A percentile compares a stretch with the other conserved stretches of the same genome.
Evolutionary conservation across 2,888 invertebrate genomes (phyloP).

Genomic region (Cheilosia vulpina): DNA sequence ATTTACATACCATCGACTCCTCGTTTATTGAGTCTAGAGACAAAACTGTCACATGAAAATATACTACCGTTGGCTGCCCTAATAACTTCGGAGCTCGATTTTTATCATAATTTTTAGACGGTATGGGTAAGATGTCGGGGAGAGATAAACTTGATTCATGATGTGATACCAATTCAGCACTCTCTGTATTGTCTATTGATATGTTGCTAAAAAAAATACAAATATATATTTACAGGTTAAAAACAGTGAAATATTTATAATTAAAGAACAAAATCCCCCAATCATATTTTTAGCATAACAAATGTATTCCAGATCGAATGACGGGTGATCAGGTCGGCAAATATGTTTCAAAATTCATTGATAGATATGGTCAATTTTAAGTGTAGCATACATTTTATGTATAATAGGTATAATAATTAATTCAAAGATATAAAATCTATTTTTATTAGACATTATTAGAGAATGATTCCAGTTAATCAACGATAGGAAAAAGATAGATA

Average conservation of each 20-base stretch:
- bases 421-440: too few species aligned
- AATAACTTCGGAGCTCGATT: conserved; percentile 93
- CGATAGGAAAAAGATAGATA: too few species aligned
- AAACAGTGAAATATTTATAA: neutral
- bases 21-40: conserved; percentile 97
- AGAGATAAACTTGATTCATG: conserved; percentile 89
- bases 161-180: conserved; percentile 82
- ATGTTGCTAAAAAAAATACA: conserved; percentile 43
- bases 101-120: conserved; percentile 94
- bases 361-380: too few species aligned
- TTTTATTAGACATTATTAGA: too few species aligned
- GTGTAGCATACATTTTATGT: too few species aligned
- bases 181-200: conserved; percentile 81
- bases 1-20: conserved; percentile 89
- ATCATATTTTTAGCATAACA: too few species aligned
- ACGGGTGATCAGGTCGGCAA: too few species aligned
- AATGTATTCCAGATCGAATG: too few species aligned
- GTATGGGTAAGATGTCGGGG: conserved; percentile 92
- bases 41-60: conserved; percentile 95
- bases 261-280: too few species aligned
- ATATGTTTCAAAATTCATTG: too few species aligned
- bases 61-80: conserved; percentile 94
- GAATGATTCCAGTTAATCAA: too few species aligned
- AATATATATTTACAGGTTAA: neutral
- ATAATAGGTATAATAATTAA: too few species aligned